Evolutionary conservation across 2,797 vertebrate genomes (phyloP).

Genomic region (Tamandua tetradactyla): DNA sequence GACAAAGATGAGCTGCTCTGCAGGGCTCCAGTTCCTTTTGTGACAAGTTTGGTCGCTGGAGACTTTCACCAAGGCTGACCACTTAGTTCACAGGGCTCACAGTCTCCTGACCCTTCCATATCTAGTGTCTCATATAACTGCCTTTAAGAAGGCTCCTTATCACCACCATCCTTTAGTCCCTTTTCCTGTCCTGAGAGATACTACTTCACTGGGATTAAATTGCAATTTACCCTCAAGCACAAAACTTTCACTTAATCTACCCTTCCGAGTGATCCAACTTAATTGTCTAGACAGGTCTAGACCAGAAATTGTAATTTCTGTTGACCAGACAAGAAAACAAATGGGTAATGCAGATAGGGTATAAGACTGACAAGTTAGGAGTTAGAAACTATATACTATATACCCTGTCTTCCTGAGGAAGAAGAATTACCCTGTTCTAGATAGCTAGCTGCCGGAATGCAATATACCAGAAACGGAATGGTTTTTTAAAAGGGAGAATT

Average conservation of each 20-base stretch:
- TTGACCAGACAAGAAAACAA: conserved; percentile 27
- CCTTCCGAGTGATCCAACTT: neutral
- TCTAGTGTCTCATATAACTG: neutral
- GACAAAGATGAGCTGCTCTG: neutral
- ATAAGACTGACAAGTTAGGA: neutral
- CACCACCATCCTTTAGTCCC: neutral
- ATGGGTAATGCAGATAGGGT: neutral
- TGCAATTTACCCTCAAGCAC: neutral
- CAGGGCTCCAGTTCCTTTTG: neutral
- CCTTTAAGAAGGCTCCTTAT: neutral
- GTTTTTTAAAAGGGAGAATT: too few relatives aligned
- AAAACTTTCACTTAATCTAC: neutral
- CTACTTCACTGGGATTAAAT: neutral
- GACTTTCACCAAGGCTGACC: neutral
- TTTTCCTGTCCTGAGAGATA: neutral
- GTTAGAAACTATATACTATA: too few relatives aligned
- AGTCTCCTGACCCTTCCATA: neutral
- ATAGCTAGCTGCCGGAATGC: too few relatives aligned
- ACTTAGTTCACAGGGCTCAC: neutral
- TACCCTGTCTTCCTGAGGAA: neutral
- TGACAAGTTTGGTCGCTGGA: neutral
- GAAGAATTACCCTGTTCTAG: neutral
- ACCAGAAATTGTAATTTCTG: conserved; percentile 36
- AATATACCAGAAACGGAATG: too few relatives aligned
- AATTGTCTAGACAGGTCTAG: neutral